Base-by-base conservation (phyloP, 2,888 invertebrate species). In the Lottia gigantea region DNA sequence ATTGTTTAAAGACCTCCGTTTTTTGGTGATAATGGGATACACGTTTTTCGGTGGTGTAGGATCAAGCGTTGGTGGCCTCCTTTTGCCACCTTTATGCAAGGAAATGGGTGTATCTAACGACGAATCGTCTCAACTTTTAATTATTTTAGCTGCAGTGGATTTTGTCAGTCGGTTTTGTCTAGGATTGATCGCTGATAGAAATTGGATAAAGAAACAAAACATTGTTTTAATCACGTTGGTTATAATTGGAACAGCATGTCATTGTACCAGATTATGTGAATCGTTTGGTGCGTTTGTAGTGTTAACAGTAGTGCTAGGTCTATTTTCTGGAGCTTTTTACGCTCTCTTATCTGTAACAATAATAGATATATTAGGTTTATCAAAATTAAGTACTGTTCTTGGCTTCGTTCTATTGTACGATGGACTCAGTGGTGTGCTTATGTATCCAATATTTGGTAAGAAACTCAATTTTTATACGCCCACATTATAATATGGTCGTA, bases 121-220 rank as follows among this genome's bases (percentile, higher is more conserved):
- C 14, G 19, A 55, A 55, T 55, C 55, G 2, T 55, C 55, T 6
- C 19, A 55, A 19, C 55, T 55, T 23, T 14, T 55, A 11, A 55
- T 55, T 19, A 14, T 55, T 11, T 55, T 55, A 55, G 55, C 55
- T 23, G 55, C 14, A 55, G 55, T 55, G 19, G 55, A 55, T 55
- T 19, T 55, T 23, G 19, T 19, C 14, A 55, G 55, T 55, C 19
- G 55, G 12, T 55, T 55, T 55, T 12, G 8, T 14, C 19, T 55
- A 8, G 55, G 55, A 55, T 23, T 55, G 23, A 55, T 55, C 19
- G 55, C 55, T 8, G 55, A 55, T 55, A 55, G 23, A 55, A 55
- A 55, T 23, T 55, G 55, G 55, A 55, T 55, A 55, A 55, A 23
- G 23, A 55, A 55, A 55, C 55, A 55, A 23, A 55, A 55, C 14